phyloP scores from a whole-genome alignment of 2,888 invertebrate genomes.

The Drosophila yooni region DNA sequence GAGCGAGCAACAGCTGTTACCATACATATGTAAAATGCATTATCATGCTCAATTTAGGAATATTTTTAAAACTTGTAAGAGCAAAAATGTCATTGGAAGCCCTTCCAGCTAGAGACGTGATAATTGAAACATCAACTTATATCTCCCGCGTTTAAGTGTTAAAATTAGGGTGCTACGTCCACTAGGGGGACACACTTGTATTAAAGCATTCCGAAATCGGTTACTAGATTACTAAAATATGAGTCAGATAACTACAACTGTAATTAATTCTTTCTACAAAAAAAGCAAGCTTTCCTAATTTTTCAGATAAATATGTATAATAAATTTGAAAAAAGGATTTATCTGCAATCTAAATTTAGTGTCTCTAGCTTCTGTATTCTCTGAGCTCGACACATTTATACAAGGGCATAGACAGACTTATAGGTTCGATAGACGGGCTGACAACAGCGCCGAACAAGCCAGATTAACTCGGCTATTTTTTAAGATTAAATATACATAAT shows the following conservation, averaged over 20 bases:
- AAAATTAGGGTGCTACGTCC: background rate
- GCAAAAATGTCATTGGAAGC: background rate
- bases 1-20: conserved; percentile 50
- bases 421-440: background rate
- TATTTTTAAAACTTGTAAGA: background rate
- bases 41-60: conserved; percentile 5
- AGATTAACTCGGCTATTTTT: conserved; percentile 5
- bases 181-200: background rate
- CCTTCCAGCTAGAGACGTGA: background rate
- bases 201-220: background rate
- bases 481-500: conserved; percentile 2
- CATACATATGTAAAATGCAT: background rate
- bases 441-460: conserved; percentile 4
- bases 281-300: background rate
- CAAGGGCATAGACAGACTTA: background rate
- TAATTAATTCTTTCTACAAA: background rate
- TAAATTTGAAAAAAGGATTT: background rate
- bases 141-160: background rate
- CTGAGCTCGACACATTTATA: background rate
- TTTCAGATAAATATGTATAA: background rate
- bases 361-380: background rate
- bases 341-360: background rate
- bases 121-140: background rate
- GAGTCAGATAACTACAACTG: background rate
- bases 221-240: background rate